phyloP scores from a whole-genome alignment of 2,888 invertebrate species.

The Andrena marginata region DNA sequence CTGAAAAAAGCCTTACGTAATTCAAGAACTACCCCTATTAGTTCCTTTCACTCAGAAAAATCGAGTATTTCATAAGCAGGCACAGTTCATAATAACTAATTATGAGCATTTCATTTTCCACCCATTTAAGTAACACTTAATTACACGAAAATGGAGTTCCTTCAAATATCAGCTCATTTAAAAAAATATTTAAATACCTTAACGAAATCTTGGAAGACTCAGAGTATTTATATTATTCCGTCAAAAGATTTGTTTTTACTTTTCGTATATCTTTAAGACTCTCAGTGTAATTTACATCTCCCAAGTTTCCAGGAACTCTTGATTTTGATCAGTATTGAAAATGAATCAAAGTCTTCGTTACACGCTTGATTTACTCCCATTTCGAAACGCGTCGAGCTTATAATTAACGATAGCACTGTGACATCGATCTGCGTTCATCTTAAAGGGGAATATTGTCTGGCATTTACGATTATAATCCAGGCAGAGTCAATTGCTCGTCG shows the following conservation, averaged over 20 bases:
- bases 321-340: neutral
- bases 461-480: neutral
- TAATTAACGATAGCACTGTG: neutral
- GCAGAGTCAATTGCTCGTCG: neutral
- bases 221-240: neutral
- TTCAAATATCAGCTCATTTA: constrained; percentile 1
- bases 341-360: neutral
- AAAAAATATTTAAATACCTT: neutral
- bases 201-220: neutral
- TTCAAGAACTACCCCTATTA: no score
- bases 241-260: neutral
- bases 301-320: neutral
- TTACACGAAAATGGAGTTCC: neutral
- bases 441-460: neutral
- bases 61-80: constrained; percentile 42
- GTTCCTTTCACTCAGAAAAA: neutral
- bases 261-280: neutral
- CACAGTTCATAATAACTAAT: neutral
- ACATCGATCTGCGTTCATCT: neutral
- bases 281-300: neutral
- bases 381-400: neutral
- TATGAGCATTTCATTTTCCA: neutral
- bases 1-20: no score
- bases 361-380: neutral
- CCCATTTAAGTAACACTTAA: neutral